Percentiles rank a stretch among this genome's conserved stretches.
phyloP scores from a whole-genome alignment of 2,797 vertebrate species.

The Pseudotriccus pelzelni region DNA sequence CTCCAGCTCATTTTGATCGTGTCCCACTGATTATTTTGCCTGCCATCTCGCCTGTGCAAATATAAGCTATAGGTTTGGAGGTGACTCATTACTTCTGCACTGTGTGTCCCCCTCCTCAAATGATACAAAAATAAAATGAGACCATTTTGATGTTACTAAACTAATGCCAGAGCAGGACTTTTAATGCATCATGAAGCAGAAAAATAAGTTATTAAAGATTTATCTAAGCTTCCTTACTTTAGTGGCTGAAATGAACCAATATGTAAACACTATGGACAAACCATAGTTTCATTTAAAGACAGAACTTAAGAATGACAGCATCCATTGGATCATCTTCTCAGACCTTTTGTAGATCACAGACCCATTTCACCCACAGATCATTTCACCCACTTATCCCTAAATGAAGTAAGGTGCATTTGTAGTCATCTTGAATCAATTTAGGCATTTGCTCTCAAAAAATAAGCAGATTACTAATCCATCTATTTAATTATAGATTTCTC shows the following conservation, averaged over 20 bases:
- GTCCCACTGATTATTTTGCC: not conserved
- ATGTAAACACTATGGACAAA: not conserved
- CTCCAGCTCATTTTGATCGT: not conserved
- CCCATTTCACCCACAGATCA: not conserved
- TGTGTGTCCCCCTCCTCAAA: not conserved
- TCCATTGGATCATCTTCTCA: not conserved
- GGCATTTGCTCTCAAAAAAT: slow-evolving; percentile 2
- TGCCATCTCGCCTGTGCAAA: not conserved
- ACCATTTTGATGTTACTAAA: not conserved
- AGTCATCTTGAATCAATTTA: slow-evolving; percentile 14
- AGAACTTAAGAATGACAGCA: not conserved
- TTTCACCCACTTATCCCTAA: not conserved
- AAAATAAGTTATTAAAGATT: slow-evolving; percentile 36
- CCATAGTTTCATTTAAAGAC: not conserved
- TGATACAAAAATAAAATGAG: not conserved
- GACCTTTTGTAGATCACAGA: not conserved
- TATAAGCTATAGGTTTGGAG: not conserved
- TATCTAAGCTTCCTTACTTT: slow-evolving; percentile 14
- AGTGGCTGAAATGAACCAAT: not conserved
- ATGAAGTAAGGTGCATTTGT: not conserved
- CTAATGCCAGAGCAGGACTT: not conserved
- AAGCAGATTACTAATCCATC: not conserved
- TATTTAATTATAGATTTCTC: slow-evolving; percentile 24
- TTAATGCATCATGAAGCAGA: not conserved
- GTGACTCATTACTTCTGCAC: slow-evolving; percentile 16